Evolutionary conservation across 2,888 invertebrate species (phyloP).

Genomic region (Heliconius aoede): DNA sequence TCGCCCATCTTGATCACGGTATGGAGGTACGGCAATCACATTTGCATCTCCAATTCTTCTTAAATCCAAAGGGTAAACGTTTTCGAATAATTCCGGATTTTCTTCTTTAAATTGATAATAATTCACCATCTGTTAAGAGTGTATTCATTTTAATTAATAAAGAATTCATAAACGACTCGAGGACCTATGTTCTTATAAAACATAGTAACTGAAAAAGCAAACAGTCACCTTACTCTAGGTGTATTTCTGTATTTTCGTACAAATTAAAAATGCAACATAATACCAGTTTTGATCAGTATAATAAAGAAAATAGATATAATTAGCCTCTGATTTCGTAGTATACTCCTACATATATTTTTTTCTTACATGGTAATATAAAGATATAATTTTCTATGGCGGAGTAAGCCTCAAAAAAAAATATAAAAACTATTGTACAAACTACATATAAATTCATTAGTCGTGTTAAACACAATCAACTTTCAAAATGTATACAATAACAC

Average conservation of each 20-base stretch:
- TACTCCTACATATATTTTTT: not conserved
- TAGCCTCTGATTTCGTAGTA: not conserved
- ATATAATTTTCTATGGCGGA: not conserved
- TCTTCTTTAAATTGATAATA: constrained; percentile 90
- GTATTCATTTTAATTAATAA: not conserved
- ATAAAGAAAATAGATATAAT: not conserved
- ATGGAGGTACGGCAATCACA: constrained; percentile 89
- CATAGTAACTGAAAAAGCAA: not conserved
- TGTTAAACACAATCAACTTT: not conserved
- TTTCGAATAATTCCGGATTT: constrained; percentile 87
- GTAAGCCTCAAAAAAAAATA: not conserved
- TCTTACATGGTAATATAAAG: not conserved
- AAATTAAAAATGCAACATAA: not conserved
- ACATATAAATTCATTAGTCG: not conserved
- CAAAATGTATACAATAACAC: not conserved
- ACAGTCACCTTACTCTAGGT: no score
- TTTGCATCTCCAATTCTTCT: constrained; percentile 86
- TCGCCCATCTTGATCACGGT: constrained; percentile 89
- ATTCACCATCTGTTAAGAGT: constrained; percentile 84
- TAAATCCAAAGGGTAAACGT: constrained; percentile 86
- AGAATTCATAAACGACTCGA: not conserved
- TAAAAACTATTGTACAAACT: not conserved
- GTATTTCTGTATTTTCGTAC: not conserved
- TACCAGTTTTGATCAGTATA: not conserved
- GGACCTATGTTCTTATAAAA: not conserved